Evolutionary conservation across 2,797 vertebrate genomes (phyloP).

Genomic region (Anomalospiza imberbis): DNA sequence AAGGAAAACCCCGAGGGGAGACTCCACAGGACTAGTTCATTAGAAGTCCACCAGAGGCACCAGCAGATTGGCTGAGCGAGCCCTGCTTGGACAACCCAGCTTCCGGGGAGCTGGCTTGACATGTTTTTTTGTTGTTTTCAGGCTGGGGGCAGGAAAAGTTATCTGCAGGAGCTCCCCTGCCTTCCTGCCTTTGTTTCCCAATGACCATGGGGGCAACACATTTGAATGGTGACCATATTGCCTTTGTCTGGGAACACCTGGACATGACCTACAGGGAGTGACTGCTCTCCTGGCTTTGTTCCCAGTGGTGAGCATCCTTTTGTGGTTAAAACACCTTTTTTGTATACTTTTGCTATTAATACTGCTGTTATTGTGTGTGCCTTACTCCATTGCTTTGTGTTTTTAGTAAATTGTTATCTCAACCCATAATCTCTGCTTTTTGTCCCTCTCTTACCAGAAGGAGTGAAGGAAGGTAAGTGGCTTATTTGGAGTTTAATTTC

Average conservation of each 20-base stretch:
- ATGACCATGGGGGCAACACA: not conserved
- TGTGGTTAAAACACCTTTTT: not conserved
- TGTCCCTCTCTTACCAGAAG: not conserved
- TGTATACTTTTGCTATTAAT: not conserved
- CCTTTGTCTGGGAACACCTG: not conserved
- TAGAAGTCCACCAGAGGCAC: not conserved
- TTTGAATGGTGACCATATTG: not conserved
- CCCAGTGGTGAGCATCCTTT: not conserved
- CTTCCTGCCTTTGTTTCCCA: not conserved
- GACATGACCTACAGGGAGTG: not conserved
- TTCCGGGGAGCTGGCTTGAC: not conserved
- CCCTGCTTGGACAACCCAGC: not conserved
- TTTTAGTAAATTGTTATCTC: not conserved
- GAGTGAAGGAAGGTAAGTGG: not conserved
- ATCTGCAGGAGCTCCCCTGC: not conserved
- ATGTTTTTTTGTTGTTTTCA: not conserved
- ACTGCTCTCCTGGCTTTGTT: not conserved
- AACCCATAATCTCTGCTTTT: not conserved
- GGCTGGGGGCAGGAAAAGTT: not conserved
- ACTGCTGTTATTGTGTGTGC: not conserved
- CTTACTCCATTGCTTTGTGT: not conserved
- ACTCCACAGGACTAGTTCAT: not conserved
- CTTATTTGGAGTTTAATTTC: not conserved
- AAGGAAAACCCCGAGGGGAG: accelerated
- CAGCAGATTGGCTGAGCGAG: accelerated